Percentiles rank a stretch among this genome's conserved stretches.
These are phyloP conservation scores for Napeogenes sylphis DNA, from an alignment of 2,888 invertebrate species.

Conservation along the genomic window DNA sequence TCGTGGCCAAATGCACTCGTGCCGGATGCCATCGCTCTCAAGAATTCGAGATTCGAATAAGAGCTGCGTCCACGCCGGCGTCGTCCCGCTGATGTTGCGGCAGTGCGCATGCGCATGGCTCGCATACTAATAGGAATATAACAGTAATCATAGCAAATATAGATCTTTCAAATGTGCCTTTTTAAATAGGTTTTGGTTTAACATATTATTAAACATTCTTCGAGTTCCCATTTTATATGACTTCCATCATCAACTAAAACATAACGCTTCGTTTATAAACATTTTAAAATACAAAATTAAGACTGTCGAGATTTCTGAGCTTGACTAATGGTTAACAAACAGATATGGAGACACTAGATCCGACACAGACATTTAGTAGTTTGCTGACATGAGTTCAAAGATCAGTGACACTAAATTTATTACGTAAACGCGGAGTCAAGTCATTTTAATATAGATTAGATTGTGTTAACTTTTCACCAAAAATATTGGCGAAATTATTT, in stretches of 20 bases:
- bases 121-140: background rate
- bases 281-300: no score
- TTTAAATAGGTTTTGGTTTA: no score
- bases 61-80: slow-evolving; percentile 10
- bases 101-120: slow-evolving; percentile 10
- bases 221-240: no score
- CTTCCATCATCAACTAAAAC: background rate
- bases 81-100: slow-evolving; percentile 10
- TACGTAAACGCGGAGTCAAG: background rate
- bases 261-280: background rate
- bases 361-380: background rate
- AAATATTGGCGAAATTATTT: background rate
- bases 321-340: no score
- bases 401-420: background rate
- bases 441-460: background rate
- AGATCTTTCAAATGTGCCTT: no score
- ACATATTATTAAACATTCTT: no score
- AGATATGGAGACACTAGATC: no score
- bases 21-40: slow-evolving; percentile 52
- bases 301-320: no score
- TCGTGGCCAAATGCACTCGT: slow-evolving; percentile 58
- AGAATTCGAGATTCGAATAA: slow-evolving; percentile 35
- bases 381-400: slow-evolving; percentile 7
- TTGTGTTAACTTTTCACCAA: background rate
- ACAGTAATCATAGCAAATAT: no score